Evolutionary conservation across 2,888 invertebrate species (phyloP), one percentile per base, ranked within the genome.

Genomic region (Nymphalis polychloros): DNA sequence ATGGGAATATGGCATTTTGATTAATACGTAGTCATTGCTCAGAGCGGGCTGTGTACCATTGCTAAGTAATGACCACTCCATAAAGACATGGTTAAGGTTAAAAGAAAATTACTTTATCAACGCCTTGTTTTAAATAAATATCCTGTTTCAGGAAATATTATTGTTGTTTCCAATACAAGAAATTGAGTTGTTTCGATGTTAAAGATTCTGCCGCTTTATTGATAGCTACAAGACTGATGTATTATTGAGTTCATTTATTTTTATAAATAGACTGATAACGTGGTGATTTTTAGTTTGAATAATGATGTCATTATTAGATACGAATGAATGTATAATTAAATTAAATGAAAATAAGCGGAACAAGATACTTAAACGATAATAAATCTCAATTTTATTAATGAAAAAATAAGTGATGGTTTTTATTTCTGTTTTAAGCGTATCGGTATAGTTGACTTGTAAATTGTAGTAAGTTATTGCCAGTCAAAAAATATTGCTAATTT

Each of bases 61-160:
- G 89, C 92, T 92, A 92, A 92, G 92, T 92, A 92, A 92, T 92
- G 92, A 89, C 92, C 92, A 89, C 89, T 91, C 92, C 92, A 92
- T 92, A 90, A 92, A 91, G 92, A 92, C 92, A 92, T 89, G 92
- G 90, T 91, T 91, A 92, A 92, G 92, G 92, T 92, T 92, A 91
- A 92, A 92, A 92, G 91, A 92, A 92, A 92, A 92, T 92, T 92
- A 92, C 92, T 92, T 92, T 92, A 92, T 92, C 92, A 92, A 91
- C 92, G 92, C 90, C 92, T 92, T 91, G 91, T 92, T 92, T 92
- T 90, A 90, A 92, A 92, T 92, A 92, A 92, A 92, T 92, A 92
- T 91, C 90, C 91, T 88, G 91, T 92, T 92, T 92, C 91, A 91
- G 92, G 92, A 92, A 92, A 89, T 92, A 92, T 92, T 92, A 89